Evolutionary conservation across 2,888 invertebrate genomes (phyloP).

Genomic region (Andrena trimmerana): DNA sequence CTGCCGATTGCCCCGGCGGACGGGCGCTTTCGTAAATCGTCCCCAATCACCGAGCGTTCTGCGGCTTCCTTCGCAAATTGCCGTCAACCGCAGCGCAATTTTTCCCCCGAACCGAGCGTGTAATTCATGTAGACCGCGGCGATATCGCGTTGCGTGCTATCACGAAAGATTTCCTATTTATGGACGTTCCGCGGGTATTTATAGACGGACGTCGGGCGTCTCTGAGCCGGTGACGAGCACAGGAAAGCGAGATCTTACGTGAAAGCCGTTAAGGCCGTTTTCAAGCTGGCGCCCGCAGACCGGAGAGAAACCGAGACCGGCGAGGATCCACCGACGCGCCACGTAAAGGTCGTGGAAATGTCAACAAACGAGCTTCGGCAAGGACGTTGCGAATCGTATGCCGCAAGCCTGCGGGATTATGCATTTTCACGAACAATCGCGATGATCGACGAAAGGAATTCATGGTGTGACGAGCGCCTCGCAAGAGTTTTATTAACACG

Average conservation of each 20-base stretch:
- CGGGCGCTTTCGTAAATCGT: conserved; percentile 40
- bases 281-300: conserved; percentile 50
- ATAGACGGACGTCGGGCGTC: conserved; percentile 56
- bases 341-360: conserved; percentile 76
- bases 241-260: conserved; percentile 69
- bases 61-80: background rate
- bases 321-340: conserved; percentile 57
- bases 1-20: background rate
- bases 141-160: conserved; percentile 32
- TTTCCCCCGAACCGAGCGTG: conserved; percentile 27
- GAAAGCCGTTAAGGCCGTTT: conserved; percentile 74
- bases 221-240: conserved; percentile 53
- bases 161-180: conserved; percentile 67
- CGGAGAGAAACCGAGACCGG: conserved; percentile 65
- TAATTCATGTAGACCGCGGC: conserved; percentile 9
- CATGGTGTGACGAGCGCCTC: background rate
- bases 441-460: conserved; percentile 3
- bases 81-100: conserved; percentile 14
- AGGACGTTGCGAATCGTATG: conserved; percentile 56
- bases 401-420: conserved; percentile 23
- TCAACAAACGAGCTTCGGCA: conserved; percentile 69
- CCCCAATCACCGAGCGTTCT: conserved; percentile 14
- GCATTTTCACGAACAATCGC: conserved; percentile 56
- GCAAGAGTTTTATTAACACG: conserved; percentile 3
- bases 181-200: conserved; percentile 62